Evolutionary conservation across 2,113 vertebrate species (phyloP).

Genomic region (Lamprologus callipterus): DNA sequence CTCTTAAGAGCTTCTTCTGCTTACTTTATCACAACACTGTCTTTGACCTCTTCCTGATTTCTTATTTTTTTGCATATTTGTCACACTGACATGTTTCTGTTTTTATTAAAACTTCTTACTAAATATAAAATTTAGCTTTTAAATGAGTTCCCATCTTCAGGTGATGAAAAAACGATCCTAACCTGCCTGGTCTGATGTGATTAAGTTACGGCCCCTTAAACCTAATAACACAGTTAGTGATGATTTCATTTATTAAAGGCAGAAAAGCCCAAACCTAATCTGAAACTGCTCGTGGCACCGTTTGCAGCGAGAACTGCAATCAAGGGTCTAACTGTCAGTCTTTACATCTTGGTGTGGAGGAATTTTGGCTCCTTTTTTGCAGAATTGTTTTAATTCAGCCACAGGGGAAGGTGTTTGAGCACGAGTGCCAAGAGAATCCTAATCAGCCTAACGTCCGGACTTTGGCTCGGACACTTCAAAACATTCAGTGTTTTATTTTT

Average conservation of each 20-base stretch:
- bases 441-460: not conserved
- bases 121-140: not conserved
- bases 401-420: rapidly evolving
- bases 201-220: not conserved
- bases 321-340: not conserved
- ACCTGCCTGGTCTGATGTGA: not conserved
- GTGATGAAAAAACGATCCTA: rapidly evolving
- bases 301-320: not conserved
- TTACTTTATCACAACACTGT: no score
- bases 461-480: rapidly evolving
- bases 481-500: not conserved
- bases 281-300: not conserved
- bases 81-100: not conserved
- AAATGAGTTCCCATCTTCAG: not conserved
- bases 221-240: not conserved
- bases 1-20: no score
- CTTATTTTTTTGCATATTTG: not conserved
- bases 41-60: no score
- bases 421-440: not conserved
- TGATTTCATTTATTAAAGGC: not conserved
- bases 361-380: not conserved
- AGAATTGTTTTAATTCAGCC: not conserved
- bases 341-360: not conserved
- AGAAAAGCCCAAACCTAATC: not conserved
- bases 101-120: not conserved